A percentile compares a stretch with the other conserved stretches of the same genome.
Evolutionary conservation across 2,797 vertebrate species (phyloP).

Genomic region (Enoplosus armatus): DNA sequence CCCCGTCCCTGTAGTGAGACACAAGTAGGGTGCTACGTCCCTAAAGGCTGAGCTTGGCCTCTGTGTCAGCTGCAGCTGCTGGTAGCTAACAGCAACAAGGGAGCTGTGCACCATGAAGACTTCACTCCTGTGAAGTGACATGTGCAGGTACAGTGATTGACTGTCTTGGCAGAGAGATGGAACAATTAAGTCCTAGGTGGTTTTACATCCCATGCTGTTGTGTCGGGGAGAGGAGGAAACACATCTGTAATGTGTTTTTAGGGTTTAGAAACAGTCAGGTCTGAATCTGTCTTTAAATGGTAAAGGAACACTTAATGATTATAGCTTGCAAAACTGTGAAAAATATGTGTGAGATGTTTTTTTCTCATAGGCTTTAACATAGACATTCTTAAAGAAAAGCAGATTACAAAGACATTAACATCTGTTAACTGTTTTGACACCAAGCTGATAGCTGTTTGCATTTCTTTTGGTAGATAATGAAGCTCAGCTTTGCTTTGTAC

Average conservation of each 20-base stretch:
- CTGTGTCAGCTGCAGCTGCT: conserved; percentile 71
- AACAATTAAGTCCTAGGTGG: conserved; percentile 37
- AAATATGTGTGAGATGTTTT: conserved; percentile 5
- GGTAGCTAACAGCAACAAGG: conserved; percentile 44
- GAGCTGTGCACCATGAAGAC: conserved; percentile 24
- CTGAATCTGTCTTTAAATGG: conserved; percentile 6
- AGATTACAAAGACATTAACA: conserved; percentile 33
- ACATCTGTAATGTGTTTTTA: conserved; percentile 29
- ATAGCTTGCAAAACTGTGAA: conserved; percentile 1
- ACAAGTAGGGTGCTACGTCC: conserved; percentile 60
- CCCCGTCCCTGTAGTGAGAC: conserved; percentile 28
- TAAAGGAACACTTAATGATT: conserved; percentile 24
- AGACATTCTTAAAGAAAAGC: neutral
- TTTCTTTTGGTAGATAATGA: conserved; percentile 50
- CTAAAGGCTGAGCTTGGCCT: conserved; percentile 52
- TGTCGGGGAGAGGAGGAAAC: conserved; percentile 15
- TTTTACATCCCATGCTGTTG: conserved; percentile 39
- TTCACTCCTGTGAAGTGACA: conserved; percentile 43
- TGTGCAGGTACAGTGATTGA: conserved; percentile 28
- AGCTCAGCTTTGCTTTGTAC: conserved; percentile 11
- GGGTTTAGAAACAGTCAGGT: conserved; percentile 4
- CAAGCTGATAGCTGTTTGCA: conserved; percentile 35
- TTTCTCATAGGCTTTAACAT: conserved; percentile 6
- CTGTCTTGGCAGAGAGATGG: conserved; percentile 27
- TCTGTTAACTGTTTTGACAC: conserved; percentile 38